Evolutionary conservation across 92 coral and sea anemone genomes (phyloP).

Genomic region (Umimayanthus kanabou): DNA sequence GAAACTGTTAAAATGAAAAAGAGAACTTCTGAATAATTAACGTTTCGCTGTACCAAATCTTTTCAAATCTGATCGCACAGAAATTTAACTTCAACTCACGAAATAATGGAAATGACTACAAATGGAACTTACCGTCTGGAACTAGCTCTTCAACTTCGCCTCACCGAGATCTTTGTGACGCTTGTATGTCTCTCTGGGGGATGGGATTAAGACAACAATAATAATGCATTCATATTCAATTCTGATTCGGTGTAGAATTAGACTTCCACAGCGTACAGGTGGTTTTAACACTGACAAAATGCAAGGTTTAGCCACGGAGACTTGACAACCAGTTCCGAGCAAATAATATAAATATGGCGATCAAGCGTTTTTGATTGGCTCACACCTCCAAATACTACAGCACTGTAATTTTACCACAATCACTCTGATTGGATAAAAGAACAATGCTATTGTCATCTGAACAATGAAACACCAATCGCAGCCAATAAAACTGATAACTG

Average conservation of each 20-base stretch:
- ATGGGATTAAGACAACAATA: conserved; percentile 80
- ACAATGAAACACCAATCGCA: conserved; percentile 29
- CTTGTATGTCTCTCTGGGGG: conserved; percentile 81
- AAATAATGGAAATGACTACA: not conserved
- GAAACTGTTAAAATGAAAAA: conserved; percentile 38
- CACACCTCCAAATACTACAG: conserved; percentile 33
- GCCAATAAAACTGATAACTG: conserved; percentile 14
- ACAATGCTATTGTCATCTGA: conserved; percentile 19
- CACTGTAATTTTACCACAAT: conserved; percentile 2
- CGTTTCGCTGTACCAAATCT: conserved; percentile 47
- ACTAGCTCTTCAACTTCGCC: conserved; percentile 72
- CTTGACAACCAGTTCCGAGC: conserved; percentile 49
- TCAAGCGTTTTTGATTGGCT: conserved; percentile 34
- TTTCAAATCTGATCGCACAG: conserved; percentile 28
- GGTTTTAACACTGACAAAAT: conserved; percentile 43
- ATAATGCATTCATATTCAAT: conserved; percentile 94
- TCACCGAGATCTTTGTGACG: conserved; percentile 72
- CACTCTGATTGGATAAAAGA: conserved; percentile 65
- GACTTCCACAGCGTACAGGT: conserved; percentile 45
- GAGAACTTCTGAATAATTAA: conserved; percentile 64
- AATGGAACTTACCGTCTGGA: conserved; percentile 30
- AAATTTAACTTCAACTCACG: not conserved
- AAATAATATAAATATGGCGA: conserved; percentile 42
- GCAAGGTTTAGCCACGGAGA: conserved; percentile 30
- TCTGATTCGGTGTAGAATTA: conserved; percentile 84